Evolutionary conservation across 2,797 vertebrate genomes (phyloP), one percentile per base, ranked within the genome.

Genomic region (Silurus aristotelis): DNA sequence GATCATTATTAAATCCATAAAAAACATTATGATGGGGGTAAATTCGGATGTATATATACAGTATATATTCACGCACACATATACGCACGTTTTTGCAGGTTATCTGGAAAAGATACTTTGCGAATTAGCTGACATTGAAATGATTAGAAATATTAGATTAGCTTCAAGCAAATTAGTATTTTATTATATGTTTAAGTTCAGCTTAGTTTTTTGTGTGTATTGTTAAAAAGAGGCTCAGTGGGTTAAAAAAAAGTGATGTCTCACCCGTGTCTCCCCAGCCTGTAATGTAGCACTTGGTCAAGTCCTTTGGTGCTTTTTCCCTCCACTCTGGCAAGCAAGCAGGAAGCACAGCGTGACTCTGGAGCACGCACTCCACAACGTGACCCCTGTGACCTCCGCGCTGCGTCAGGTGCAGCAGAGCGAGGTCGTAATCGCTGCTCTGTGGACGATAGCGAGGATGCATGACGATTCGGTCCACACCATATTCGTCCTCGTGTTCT

Each of bases 241-340:
- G 31, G 31, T 31, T 31, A 31, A 9, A 22, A 22, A 61, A 63
- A 8, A 12, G 61, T 64, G 61, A 70, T 82, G 14, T 80, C 83
- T 93, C 93, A 99, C 98, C 98, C 95, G 98, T 99, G 93, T 99
- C 98, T 22, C 98, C 98, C 98, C 98, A 99, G 87, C 98, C 98
- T 0, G 98, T 99, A 90, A 99, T 97, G 75, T 97, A 96, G 89
- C 98, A 99, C 89, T 95, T 97, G 80, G 94, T 94, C 80, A 96
- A 95, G 15, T 95, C 96, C 93, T 96, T 97, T 84, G 97, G 95
- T 5, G 95, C 97, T 83, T 94, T 94, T 91, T 99, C 98, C 83
- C 95, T 95, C 87, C 91, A 91, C 55, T 91, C 61, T 0, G 98
- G 98, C 90, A 99, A 90, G 88, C 98, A 99, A 43, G 95, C 98